Evolutionary conservation across 2,113 vertebrate genomes (phyloP), one percentile per base, ranked within the genome.

Genomic region (Eptesicus fuscus): DNA sequence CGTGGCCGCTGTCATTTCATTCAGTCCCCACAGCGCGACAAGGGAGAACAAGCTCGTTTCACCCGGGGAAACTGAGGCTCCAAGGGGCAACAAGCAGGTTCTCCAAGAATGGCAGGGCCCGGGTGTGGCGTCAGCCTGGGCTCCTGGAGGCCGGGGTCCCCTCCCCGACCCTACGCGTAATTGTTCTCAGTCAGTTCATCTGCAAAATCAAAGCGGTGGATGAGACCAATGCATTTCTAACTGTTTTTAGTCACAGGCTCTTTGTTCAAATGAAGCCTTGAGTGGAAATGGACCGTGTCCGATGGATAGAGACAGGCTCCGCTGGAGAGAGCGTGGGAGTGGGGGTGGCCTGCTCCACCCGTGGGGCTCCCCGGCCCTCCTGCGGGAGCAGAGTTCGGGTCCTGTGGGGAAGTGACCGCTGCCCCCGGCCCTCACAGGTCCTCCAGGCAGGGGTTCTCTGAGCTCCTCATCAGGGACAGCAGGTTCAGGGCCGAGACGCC

Each of bases 401-500:
- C 17, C 69, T 8, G 10, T 4, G 5, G 80, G 77, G 16, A 23
- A 3, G 59, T 4, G n/a, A 44, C 17, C 0, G 16, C 56, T 47
- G 94, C 40, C 53, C 35, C 76, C 0, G 0, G 18, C 5, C 40
- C 56, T 97, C 94, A 97, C 32, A 18, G 76, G 77, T 97, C 97
- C 56, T 96, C 96, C 12, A 3, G n/a, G 0, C 35, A 59, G 49
- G 74, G 83, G 49, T 18, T 90, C 84, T 92, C 71, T 4, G 85
- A 92, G 22, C 1, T 88, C 79, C 85, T 97, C 94, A 98, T 93
- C 96, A 98, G 90, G 0, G 92, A 97, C 90, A 93, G 32, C 89
- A 98, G 98, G 95, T 53, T 98, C 89, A 99, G 96, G 42, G 98
- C 97, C 1, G 98, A 98, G 84, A 98, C 28, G 8, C 98, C 98